Base-by-base conservation (phyloP, 2,113 vertebrate species). In the Takifugu flavidus region DNA sequence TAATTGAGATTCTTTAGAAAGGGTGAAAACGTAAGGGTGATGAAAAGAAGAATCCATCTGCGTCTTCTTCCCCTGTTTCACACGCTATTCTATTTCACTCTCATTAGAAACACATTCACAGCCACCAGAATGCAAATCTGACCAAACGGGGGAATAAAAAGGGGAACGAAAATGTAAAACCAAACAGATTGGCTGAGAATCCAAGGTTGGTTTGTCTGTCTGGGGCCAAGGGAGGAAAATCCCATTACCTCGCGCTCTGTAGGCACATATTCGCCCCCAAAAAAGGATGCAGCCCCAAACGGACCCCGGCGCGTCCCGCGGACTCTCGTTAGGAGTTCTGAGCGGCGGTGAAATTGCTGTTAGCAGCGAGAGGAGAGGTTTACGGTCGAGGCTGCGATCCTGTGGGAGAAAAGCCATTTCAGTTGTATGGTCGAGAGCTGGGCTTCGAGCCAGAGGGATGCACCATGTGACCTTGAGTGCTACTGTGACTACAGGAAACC, bases 381-480 rank as follows among this genome's bases (percentile, higher is more conserved):
- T 50, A 62, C 44, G 0, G 47, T 68, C 34, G 25, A 65, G 53
- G 47, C 69, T 51, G 25, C 70, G 50, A 55, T 70, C 58, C 63
- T 65, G 68, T 20, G 25, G 58, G 51, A 79, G 53, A 53, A 56
- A 28, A 68, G 60, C 13, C 31, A 13, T 78, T 80, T 70, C 1
- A 59, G 69, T 65, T 77, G 58, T 56, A 10, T 44, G 29, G 70
- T 39, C 52, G 56, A 65, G 51, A 68, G 34, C 56, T 61, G 67
- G 78, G 67, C 69, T 11, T 25, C 28, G 51, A 46, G 67, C 72
- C 72, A 80, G 58, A 31, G 53, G 47, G 55, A 59, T 58, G 69
- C 45, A 58, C 62, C 50, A 65, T 66, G 52, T 77, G 75, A 82
- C 81, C 72, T 85, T 78, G 49, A 63, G 58, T 56, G 2, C 29